Percentiles rank a stretch among this genome's conserved stretches.
Conservation (phyloP, 2,113 vertebrate genomes). For the Ptychochromis oligacanthus region DNA sequence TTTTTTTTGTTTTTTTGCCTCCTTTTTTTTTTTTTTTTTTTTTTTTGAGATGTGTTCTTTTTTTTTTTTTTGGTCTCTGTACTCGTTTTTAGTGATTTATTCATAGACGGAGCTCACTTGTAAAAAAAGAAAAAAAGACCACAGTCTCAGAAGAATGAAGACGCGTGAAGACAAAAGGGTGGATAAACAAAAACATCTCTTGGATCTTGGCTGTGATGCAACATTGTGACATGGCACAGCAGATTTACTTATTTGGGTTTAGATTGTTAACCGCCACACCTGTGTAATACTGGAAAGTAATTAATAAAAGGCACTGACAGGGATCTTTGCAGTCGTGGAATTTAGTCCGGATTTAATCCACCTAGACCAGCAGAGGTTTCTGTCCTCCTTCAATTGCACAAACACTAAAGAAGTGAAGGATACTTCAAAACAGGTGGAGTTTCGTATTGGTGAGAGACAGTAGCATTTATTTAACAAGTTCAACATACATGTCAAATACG, state of each 20-base stretch:
- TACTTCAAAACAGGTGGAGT: background rate
- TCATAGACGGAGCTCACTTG: constrained; percentile 31
- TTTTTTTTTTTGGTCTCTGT: constrained; percentile 8
- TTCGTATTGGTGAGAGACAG: background rate
- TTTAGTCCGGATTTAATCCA: background rate
- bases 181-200: constrained; percentile 29
- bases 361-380: rapidly evolving
- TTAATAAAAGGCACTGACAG: background rate
- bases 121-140: constrained; percentile 19
- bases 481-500: background rate
- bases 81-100: constrained; percentile 46
- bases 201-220: constrained; percentile 35
- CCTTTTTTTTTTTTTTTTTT: constrained; percentile 26
- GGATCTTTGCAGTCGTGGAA: background rate
- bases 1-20: too few relatives aligned
- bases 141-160: constrained; percentile 15
- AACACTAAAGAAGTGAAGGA: background rate
- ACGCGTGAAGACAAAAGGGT: background rate
- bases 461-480: background rate
- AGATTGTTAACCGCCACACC: background rate
- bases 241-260: background rate
- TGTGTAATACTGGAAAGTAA: background rate
- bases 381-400: background rate
- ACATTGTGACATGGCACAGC: constrained; percentile 28
- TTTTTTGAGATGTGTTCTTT: constrained; percentile 9